Conservation (phyloP, 1,140 invertebrate genomes). For the Cydia amplana region DNA sequence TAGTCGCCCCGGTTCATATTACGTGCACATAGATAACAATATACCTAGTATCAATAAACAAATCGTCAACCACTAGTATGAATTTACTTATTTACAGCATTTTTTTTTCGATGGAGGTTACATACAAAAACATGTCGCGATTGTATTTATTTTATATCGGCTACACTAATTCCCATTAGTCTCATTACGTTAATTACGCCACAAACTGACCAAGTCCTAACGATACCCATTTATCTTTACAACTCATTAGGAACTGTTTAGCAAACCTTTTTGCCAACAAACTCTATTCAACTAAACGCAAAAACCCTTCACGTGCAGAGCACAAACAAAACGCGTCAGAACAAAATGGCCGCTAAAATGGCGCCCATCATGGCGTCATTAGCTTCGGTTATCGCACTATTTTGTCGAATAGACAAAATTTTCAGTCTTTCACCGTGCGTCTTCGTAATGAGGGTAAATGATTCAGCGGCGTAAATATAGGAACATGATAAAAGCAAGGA, state of each 20-base stretch:
- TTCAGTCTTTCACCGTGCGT: conserved; percentile 72
- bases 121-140: not conserved
- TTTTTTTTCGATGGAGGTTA: too few species aligned
- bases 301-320: conserved; percentile 58
- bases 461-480: conserved; percentile 43
- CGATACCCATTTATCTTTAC: conserved; percentile 25
- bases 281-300: conserved; percentile 32
- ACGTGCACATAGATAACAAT: too few species aligned
- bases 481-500: conserved; percentile 13
- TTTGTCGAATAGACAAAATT: conserved; percentile 76
- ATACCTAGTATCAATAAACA: too few species aligned
- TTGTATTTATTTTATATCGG: not conserved
- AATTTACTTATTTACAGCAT: too few species aligned
- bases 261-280: conserved; percentile 31
- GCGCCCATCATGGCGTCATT: conserved; percentile 66
- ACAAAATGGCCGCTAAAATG: conserved; percentile 66
- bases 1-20: not conserved
- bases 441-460: conserved; percentile 70
- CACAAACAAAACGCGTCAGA: conserved; percentile 63
- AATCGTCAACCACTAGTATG: too few species aligned
- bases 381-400: conserved; percentile 74
- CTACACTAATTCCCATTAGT: not conserved
- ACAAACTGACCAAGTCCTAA: conserved; percentile 24
- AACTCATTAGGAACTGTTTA: conserved; percentile 33
- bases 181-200: conserved; percentile 15